These are phyloP conservation scores for Morone saxatilis DNA, from an alignment of 2,113 vertebrate genomes.

Conservation along the genomic window DNA sequence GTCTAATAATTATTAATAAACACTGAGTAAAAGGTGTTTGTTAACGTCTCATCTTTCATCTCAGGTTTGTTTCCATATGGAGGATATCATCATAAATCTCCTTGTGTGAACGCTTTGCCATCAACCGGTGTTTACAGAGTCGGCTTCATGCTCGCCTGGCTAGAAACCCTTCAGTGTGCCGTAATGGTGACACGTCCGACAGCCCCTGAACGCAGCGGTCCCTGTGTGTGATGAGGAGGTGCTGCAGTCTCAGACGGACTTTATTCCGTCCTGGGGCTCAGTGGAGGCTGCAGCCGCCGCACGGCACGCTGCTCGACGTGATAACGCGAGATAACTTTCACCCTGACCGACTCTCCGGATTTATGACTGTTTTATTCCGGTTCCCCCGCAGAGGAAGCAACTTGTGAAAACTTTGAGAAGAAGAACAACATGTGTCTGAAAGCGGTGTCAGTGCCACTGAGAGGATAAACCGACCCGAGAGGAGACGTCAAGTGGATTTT, in stretches of 20 bases:
- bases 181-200: slow-evolving; percentile 44
- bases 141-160: neutral
- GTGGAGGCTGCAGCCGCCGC: slow-evolving; percentile 26
- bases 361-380: neutral
- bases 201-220: slow-evolving; percentile 55
- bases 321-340: neutral
- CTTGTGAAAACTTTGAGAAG: slow-evolving; percentile 27
- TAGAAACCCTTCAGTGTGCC: no score
- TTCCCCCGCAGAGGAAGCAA: neutral
- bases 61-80: neutral
- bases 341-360: neutral
- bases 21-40: no score
- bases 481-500: slow-evolving; percentile 56
- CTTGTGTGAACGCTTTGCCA: no score
- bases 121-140: neutral
- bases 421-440: neutral
- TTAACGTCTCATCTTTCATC: neutral
- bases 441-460: neutral
- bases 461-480: slow-evolving; percentile 30
- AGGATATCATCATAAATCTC: neutral
- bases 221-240: slow-evolving; percentile 48
- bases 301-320: neutral
- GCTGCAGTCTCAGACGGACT: slow-evolving; percentile 53
- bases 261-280: slow-evolving; percentile 59
- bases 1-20: neutral